Base-by-base conservation (phyloP, 2,797 vertebrate genomes). In the Cossypha polioptera region DNA sequence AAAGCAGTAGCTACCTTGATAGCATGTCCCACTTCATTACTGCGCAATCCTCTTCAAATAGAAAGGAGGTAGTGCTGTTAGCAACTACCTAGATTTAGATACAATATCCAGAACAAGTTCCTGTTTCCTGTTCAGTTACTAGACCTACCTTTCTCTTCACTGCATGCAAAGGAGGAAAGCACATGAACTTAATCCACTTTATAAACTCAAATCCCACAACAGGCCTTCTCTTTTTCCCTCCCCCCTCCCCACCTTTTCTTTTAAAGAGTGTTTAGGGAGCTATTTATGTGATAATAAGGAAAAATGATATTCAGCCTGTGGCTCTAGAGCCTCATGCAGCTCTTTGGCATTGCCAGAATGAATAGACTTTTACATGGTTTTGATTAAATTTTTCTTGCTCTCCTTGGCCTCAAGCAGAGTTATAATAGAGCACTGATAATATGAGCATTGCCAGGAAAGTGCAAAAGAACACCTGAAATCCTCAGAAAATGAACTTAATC, bases 231-330 rank as follows among this genome's bases (percentile, higher is more conserved):
- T 71, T 94, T 80, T 68, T 69, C 59, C 55, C 65, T 91, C 28
- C 40, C 9, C 17, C 5, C 51, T 90, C 87, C 24, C 50, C 45
- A 96, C 57, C 75, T 96, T 91, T 86, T 74, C 35, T 75, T 87
- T 94, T 77, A 77, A 95, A 88, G 89, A 83, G 89, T 68, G 31
- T 91, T 94, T 71, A 91, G 91, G 94, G 92, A 95, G 57, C 65
- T 80, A 85, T 94, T 97, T 95, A 83, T 86, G 84, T 94, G 91
- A 96, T 96, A 95, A 95, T 88, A 94, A 85, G 85, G 85, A 93
- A 96, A 96, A 97, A 87, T 84, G 10, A 96, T 93, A 96, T 91
- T 91, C 84, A 93, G 95, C 92, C 94, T 68, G 43, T 91, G 92
- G 93, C 94, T 96, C 76, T 92, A 78, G 72, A 97, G 95, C 73